A percentile compares a stretch with the other conserved stretches of the same genome.
These are phyloP conservation scores for Campoplex nolae DNA, from an alignment of 2,888 invertebrate genomes.

Conservation along the genomic window DNA sequence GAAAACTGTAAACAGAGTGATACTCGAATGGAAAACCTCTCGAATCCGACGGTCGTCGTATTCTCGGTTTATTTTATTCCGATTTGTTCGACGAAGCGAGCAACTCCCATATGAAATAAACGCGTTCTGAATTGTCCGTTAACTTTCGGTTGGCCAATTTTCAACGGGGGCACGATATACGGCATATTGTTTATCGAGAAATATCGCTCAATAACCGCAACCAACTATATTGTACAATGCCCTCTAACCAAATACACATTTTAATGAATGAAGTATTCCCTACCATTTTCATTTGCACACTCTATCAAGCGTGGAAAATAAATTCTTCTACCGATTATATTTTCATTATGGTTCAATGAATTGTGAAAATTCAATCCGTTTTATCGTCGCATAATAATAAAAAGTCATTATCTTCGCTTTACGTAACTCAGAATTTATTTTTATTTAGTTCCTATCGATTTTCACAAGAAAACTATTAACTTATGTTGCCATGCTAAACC, in stretches of 20 bases:
- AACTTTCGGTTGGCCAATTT: constrained; percentile 32
- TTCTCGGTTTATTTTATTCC: constrained; percentile 23
- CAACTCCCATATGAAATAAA: constrained; percentile 13
- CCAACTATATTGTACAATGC: neutral
- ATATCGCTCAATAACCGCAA: neutral
- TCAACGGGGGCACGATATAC: neutral
- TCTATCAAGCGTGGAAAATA: neutral
- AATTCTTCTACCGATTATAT: neutral
- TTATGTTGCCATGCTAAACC: no score
- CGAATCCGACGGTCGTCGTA: neutral
- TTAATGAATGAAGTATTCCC: no score
- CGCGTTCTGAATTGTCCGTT: neutral
- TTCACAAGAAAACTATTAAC: no score
- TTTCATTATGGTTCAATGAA: neutral
- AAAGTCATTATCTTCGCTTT: neutral
- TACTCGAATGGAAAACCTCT: neutral
- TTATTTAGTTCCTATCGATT: neutral
- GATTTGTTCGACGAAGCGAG: constrained; percentile 14
- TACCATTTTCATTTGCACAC: neutral
- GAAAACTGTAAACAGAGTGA: neutral
- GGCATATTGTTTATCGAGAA: neutral
- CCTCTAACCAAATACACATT: no score
- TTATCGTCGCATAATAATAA: neutral
- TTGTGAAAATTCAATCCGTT: neutral
- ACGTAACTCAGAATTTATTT: neutral